Conservation (phyloP, 2,888 invertebrate genomes). For the Nomada lathburiana region DNA sequence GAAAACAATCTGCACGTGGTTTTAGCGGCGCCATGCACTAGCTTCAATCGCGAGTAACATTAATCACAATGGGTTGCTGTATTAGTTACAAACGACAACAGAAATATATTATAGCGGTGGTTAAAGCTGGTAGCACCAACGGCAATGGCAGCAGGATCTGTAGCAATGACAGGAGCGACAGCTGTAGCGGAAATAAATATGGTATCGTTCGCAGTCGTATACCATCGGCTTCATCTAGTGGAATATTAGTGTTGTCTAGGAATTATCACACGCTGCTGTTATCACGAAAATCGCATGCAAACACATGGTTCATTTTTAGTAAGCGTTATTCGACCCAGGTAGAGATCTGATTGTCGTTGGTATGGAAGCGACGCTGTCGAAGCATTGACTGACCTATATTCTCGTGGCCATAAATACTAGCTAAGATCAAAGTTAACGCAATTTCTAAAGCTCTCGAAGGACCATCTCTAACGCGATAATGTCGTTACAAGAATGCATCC, state of each 20-base stretch:
- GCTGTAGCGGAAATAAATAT: constrained; percentile 44
- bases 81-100: constrained; percentile 43
- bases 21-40: constrained; percentile 58
- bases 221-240: constrained; percentile 36
- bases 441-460: constrained; percentile 40
- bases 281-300: constrained; percentile 63
- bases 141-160: constrained; percentile 53
- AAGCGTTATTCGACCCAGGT: constrained; percentile 58
- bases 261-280: constrained; percentile 39
- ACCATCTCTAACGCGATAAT: constrained; percentile 57
- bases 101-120: constrained; percentile 23
- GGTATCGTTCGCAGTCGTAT: constrained; percentile 27
- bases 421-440: constrained; percentile 56
- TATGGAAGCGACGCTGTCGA: constrained; percentile 66
- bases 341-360: constrained; percentile 63
- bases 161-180: constrained; percentile 46
- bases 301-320: constrained; percentile 39
- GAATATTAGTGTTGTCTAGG: constrained; percentile 46
- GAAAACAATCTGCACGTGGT: constrained; percentile 38
- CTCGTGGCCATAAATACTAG: constrained; percentile 64
- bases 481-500: constrained; percentile 57
- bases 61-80: constrained; percentile 36
- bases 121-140: constrained; percentile 59
- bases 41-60: constrained; percentile 32
- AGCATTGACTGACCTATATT: constrained; percentile 64